Conservation (phyloP, 2,797 vertebrate species). For the Enteromius argenteus region DNA sequence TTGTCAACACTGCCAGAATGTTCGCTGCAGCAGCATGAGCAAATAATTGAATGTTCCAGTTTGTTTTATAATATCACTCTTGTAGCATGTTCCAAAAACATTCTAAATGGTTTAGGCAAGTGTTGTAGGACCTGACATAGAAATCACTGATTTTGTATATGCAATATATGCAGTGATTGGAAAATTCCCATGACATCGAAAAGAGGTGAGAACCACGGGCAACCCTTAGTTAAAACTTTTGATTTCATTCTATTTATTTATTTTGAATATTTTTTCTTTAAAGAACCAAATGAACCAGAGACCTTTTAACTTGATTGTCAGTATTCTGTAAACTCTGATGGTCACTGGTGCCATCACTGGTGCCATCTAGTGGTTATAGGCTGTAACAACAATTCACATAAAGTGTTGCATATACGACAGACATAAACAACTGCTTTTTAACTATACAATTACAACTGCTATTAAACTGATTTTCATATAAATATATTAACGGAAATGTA, state of each 20-base stretch:
- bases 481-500: background rate
- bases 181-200: background rate
- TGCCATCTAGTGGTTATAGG: background rate
- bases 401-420: background rate
- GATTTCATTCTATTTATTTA: too few species aligned
- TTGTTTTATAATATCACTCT: background rate
- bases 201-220: background rate
- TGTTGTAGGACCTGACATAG: background rate
- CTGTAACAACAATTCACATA: background rate
- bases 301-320: background rate
- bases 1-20: background rate
- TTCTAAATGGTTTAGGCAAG: background rate
- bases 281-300: background rate
- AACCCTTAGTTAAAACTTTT: background rate
- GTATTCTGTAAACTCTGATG: background rate
- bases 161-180: background rate
- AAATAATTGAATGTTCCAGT: background rate
- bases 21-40: background rate
- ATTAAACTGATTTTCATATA: too few species aligned
- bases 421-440: background rate
- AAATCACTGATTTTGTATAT: background rate
- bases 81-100: background rate
- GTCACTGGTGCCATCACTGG: too few species aligned
- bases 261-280: background rate
- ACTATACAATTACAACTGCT: background rate